These are phyloP conservation scores for Perizoma affinitatum DNA, from an alignment of 2,888 invertebrate species.

Conservation along the genomic window DNA sequence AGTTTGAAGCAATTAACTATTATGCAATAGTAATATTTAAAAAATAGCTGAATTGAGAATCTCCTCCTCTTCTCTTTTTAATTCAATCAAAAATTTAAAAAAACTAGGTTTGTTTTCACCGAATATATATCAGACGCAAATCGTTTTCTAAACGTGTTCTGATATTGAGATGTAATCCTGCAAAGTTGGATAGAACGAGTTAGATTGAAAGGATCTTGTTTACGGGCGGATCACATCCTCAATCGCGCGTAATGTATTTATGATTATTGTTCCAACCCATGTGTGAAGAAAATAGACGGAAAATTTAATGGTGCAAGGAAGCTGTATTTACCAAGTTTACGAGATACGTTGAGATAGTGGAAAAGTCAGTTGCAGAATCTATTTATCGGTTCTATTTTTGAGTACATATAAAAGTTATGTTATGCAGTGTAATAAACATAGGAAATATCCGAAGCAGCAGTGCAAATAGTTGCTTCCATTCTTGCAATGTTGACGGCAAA, in stretches of 20 bases:
- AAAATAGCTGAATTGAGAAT: too few species aligned
- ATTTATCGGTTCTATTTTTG: neutral
- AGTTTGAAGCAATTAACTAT: too few species aligned
- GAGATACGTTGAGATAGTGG: conserved; percentile 4
- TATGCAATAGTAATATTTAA: too few species aligned
- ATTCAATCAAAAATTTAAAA: neutral
- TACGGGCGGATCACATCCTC: conserved; percentile 74
- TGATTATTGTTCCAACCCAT: conserved; percentile 75
- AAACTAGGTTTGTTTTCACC: neutral
- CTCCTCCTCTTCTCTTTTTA: too few species aligned
- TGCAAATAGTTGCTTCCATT: conserved; percentile 11
- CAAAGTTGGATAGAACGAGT: conserved; percentile 81
- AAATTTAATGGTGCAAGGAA: conserved; percentile 40
- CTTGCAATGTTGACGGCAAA: conserved; percentile 15
- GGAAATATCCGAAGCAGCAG: neutral
- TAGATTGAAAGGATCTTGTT: conserved; percentile 65
- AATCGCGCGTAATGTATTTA: conserved; percentile 84
- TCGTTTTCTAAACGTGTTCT: conserved; percentile 26
- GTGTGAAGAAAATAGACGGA: conserved; percentile 48
- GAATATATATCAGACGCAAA: conserved; percentile 14
- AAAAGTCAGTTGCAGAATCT: neutral
- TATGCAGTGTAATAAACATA: neutral
- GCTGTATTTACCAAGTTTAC: conserved; percentile 29
- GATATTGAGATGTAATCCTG: conserved; percentile 60
- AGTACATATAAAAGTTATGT: neutral